These are phyloP conservation scores for Trogon melanurus DNA, from an alignment of 2,113 vertebrate species.

Conservation along the genomic window DNA sequence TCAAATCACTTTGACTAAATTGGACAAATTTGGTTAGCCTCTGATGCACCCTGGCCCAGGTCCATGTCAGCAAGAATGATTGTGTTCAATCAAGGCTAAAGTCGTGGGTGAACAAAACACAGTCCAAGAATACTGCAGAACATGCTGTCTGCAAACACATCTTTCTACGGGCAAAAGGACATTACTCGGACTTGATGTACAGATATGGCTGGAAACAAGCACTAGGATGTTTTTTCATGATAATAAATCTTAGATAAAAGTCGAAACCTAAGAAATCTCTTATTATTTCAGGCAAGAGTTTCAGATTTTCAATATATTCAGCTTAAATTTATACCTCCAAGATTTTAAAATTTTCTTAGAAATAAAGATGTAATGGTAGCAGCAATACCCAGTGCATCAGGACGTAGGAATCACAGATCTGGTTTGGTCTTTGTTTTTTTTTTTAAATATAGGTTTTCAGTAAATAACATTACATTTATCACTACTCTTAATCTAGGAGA, in stretches of 20 bases:
- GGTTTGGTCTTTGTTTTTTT: too few species aligned
- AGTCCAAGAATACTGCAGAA: conserved; percentile 47
- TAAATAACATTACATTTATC: not conserved
- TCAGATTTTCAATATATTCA: not conserved
- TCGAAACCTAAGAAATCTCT: not conserved
- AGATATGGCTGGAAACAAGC: not conserved
- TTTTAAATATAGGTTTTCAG: not conserved
- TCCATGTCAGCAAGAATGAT: conserved; percentile 54
- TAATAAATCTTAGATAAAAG: not conserved
- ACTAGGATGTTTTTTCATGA: not conserved
- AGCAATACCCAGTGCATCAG: not conserved
- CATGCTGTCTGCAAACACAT: not conserved
- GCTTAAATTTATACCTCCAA: not conserved
- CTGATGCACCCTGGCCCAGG: conserved; percentile 26
- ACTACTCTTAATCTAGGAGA: not conserved
- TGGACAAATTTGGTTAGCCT: conserved; percentile 69
- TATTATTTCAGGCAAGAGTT: not conserved
- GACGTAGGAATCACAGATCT: not conserved
- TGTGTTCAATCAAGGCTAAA: conserved; percentile 59
- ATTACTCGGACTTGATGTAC: not conserved
- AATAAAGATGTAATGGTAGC: not conserved
- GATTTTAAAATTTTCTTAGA: not conserved
- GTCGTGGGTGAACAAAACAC: conserved; percentile 35
- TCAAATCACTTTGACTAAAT: conserved; percentile 66
- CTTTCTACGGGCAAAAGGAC: not conserved